A percentile compares a stretch with the other conserved stretches of the same genome.
phyloP scores from a whole-genome alignment of 2,888 invertebrate genomes.

The Tuberolachnus salignus region DNA sequence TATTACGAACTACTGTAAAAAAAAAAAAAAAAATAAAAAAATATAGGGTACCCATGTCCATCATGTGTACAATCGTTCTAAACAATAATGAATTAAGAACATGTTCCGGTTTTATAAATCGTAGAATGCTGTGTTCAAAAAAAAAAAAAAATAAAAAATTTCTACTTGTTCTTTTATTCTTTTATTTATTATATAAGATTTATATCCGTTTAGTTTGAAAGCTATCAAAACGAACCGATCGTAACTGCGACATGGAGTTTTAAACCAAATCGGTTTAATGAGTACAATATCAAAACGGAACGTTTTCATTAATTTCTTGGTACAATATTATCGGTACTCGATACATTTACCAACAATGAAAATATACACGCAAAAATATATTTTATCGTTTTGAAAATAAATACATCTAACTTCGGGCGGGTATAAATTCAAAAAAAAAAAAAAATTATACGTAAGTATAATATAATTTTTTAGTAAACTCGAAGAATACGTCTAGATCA shows the following conservation, averaged over 20 bases:
- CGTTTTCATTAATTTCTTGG: not conserved
- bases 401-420: too few relatives aligned
- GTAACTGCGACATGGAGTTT: too few relatives aligned
- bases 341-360: too few relatives aligned
- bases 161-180: not conserved
- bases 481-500: too few relatives aligned
- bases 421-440: too few relatives aligned
- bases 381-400: too few relatives aligned
- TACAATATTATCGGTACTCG: too few relatives aligned
- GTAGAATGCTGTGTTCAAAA: not conserved
- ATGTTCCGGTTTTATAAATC: constrained; percentile 30
- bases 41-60: not conserved
- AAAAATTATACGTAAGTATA: too few relatives aligned
- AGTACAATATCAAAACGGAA: not conserved
- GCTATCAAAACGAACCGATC: not conserved
- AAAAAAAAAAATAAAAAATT: not conserved
- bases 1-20: not conserved
- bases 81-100: not conserved
- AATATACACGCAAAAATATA: too few relatives aligned
- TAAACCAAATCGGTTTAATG: not conserved
- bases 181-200: too few relatives aligned
- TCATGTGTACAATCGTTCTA: not conserved
- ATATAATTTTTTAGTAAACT: too few relatives aligned
- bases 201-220: not conserved
- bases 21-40: not conserved